Percentiles rank a stretch among this genome's conserved stretches.
Conservation (phyloP, 92 coral and sea anemone genomes). For the Umimayanthus chanpuru region DNA sequence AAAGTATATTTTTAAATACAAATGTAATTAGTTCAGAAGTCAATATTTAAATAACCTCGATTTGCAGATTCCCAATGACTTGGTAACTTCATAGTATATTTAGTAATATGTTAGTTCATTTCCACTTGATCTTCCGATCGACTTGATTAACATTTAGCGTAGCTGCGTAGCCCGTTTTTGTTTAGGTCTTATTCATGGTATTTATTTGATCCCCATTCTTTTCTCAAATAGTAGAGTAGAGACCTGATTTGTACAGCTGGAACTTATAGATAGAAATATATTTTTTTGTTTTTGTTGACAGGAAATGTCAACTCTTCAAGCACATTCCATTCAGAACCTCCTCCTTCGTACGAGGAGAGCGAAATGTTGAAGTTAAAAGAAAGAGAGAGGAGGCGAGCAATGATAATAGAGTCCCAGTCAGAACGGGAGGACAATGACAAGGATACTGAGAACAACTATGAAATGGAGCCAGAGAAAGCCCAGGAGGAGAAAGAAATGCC, state of each 20-base stretch:
- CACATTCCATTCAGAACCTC: slow-evolving; percentile 81
- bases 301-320: slow-evolving; percentile 65
- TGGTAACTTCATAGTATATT: too few relatives aligned
- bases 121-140: too few relatives aligned
- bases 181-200: too few relatives aligned
- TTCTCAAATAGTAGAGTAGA: too few relatives aligned
- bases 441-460: slow-evolving; percentile 45
- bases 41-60: too few relatives aligned
- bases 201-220: too few relatives aligned
- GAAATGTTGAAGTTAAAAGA: slow-evolving; percentile 80
- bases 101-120: too few relatives aligned
- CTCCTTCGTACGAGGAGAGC: slow-evolving; percentile 83
- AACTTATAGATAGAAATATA: neutral
- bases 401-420: slow-evolving; percentile 41
- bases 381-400: slow-evolving; percentile 59
- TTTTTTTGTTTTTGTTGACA: neutral
- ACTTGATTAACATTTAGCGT: too few relatives aligned
- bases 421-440: slow-evolving; percentile 24
- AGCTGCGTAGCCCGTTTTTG: too few relatives aligned
- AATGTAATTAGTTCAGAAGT: too few relatives aligned
- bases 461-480: slow-evolving; percentile 20
- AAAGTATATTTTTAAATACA: too few relatives aligned
- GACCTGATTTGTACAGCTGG: neutral
- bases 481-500: slow-evolving; percentile 50
- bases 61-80: too few relatives aligned